Base-by-base conservation (phyloP, 2,888 invertebrate species). In the Mantis religiosa region DNA sequence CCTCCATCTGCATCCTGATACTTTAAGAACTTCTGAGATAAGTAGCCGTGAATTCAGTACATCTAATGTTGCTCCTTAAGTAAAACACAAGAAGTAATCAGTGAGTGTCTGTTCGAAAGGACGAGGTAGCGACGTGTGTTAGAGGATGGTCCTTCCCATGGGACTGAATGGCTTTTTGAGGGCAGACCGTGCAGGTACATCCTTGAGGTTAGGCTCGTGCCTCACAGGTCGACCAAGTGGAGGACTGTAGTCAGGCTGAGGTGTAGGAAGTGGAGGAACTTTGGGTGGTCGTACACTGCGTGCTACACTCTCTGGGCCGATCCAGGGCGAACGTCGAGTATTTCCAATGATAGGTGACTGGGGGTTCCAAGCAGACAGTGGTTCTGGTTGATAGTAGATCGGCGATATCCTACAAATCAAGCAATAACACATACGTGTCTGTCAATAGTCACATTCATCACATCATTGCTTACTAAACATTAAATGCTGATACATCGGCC, bases 231-330 rank as follows among this genome's bases (percentile, higher is more conserved):
- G 89, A 15, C 84, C 84, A 30, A 87, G 47, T 12, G 84, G 84
- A n/a, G 89, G 89, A 20, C 89, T 89, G 82, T 89, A 89, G 84
- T 89, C 89, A 8, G 89, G 89, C 34, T 87, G 87, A 9, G 89
- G 89, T 28, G 84, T 88, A 28, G 87, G 87, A n/a, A 88, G 85
- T 30, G 84, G 84, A 28, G 82, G 28, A 27, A 3, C 14, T n/a
- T 12, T 28, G 15, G 30, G n/a, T 3, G 25, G 30, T 12, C 84
- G 83, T 8, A 14, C 88, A 20, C 9, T 15, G 2, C 82, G 87
- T n/a, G 87, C 25, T 6, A 25, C 54, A 54, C 34, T 81, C 28
- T 28, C 81, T 8, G 88, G 81, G 54, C 85, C 84, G 1, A n/a
- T 15, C 81, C 81, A 87, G 2, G 82, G 87, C 6, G n/a, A 25